These are phyloP conservation scores for Xestia c-nigrum DNA, from an alignment of 2,888 invertebrate genomes.

Conservation along the genomic window DNA sequence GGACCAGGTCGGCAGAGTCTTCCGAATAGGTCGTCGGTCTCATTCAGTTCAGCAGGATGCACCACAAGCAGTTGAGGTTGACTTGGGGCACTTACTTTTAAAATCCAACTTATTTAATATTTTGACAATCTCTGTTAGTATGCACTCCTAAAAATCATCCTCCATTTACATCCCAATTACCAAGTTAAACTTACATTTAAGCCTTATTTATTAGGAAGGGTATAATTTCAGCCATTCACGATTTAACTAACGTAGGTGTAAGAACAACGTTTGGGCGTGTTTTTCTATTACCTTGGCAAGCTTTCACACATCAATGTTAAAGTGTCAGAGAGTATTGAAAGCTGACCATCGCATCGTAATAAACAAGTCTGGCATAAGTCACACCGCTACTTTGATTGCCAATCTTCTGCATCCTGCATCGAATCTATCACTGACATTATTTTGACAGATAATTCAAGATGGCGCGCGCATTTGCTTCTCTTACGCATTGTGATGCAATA, in stretches of 20 bases:
- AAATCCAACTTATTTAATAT: neutral
- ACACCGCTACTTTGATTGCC: conserved; percentile 20
- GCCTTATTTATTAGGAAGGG: neutral
- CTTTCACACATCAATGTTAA: conserved; percentile 57
- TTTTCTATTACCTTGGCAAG: conserved; percentile 36
- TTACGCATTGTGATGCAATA: conserved; percentile 15
- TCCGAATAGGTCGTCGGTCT: too few species aligned
- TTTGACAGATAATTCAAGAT: conserved; percentile 47
- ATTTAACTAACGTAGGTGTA: conserved; percentile 42
- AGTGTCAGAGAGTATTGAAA: conserved; percentile 35
- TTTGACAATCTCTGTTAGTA: neutral
- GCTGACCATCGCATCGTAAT: conserved; percentile 33
- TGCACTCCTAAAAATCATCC: neutral
- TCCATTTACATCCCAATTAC: neutral
- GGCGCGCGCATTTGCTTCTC: conserved; percentile 4
- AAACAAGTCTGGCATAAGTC: conserved; percentile 27
- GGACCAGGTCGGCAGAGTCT: too few species aligned
- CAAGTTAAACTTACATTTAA: neutral
- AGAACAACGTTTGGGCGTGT: conserved; percentile 45
- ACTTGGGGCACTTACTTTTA: neutral
- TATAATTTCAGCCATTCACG: conserved; percentile 14
- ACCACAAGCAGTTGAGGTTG: too few species aligned
- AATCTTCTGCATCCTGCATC: conserved; percentile 39
- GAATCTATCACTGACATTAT: conserved; percentile 38
- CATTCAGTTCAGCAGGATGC: too few species aligned